Evolutionary conservation across 2,797 vertebrate species (phyloP).

Genomic region (Falco biarmicus): DNA sequence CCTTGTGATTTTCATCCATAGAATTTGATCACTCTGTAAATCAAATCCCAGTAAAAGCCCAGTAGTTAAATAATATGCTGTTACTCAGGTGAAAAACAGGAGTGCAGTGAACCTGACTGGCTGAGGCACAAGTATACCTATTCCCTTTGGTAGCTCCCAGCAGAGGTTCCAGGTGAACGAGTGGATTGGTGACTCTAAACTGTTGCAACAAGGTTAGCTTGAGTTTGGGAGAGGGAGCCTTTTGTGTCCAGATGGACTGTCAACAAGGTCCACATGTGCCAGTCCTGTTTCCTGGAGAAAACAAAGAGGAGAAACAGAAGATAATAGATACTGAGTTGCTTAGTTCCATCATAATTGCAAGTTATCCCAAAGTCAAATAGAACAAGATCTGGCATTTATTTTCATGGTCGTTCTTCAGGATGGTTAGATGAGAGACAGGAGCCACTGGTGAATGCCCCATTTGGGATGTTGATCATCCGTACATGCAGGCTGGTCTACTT

Average conservation of each 20-base stretch:
- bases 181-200: background rate
- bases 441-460: background rate
- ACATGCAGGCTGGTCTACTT: background rate
- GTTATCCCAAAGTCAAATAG: background rate
- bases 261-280: background rate
- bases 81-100: background rate
- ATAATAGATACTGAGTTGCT: background rate
- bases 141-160: background rate
- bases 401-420: background rate
- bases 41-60: background rate
- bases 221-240: background rate
- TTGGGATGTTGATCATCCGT: background rate
- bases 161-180: background rate
- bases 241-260: background rate
- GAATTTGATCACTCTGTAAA: background rate
- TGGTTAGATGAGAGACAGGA: background rate
- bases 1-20: background rate
- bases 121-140: fast-evolving
- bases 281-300: background rate
- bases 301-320: background rate
- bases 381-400: background rate
- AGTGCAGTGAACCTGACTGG: background rate
- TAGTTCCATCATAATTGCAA: background rate
- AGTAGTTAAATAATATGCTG: background rate
- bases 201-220: background rate